These are phyloP conservation scores for Proctacanthus coquilletti DNA, from an alignment of 1,140 invertebrate species.

Conservation along the genomic window DNA sequence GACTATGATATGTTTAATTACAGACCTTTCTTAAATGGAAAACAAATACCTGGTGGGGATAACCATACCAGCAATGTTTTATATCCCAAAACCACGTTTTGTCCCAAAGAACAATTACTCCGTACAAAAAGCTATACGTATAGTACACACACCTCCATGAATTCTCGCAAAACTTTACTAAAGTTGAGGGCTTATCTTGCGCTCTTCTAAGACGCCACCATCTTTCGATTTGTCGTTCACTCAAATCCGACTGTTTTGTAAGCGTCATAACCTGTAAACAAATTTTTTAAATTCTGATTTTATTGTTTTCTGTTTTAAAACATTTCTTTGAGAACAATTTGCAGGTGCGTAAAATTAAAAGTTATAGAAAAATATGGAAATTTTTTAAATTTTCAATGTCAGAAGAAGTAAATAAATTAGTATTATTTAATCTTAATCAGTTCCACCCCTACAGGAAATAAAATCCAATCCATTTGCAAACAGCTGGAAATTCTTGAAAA, in stretches of 20 bases:
- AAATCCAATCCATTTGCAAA: too few relatives aligned
- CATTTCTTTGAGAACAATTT: too few relatives aligned
- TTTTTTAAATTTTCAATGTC: too few relatives aligned
- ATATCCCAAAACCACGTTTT: constrained; percentile 93
- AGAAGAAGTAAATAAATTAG: too few relatives aligned
- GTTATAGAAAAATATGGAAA: too few relatives aligned
- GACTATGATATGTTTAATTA: constrained; percentile 33
- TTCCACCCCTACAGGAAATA: too few relatives aligned
- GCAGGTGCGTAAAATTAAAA: too few relatives aligned
- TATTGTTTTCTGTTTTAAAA: too few relatives aligned
- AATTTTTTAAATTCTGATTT: too few relatives aligned
- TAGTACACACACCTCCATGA: constrained; percentile 85
- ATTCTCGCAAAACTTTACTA: constrained; percentile 86
- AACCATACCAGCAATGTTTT: constrained; percentile 75
- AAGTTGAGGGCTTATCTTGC: constrained; percentile 72
- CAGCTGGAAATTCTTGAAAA: too few relatives aligned
- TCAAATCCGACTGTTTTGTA: constrained; percentile 74
- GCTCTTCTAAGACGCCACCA: constrained; percentile 71
- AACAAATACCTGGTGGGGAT: constrained; percentile 43
- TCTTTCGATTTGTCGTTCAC: constrained; percentile 75
- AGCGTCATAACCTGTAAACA: constrained; percentile 48
- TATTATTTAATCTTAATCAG: too few relatives aligned
- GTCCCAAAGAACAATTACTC: constrained; percentile 71
- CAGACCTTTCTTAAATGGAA: constrained; percentile 1
- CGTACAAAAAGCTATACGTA: constrained; percentile 65